Evolutionary conservation across 2,888 invertebrate species (phyloP).

Genomic region (Escarpia spicata): DNA sequence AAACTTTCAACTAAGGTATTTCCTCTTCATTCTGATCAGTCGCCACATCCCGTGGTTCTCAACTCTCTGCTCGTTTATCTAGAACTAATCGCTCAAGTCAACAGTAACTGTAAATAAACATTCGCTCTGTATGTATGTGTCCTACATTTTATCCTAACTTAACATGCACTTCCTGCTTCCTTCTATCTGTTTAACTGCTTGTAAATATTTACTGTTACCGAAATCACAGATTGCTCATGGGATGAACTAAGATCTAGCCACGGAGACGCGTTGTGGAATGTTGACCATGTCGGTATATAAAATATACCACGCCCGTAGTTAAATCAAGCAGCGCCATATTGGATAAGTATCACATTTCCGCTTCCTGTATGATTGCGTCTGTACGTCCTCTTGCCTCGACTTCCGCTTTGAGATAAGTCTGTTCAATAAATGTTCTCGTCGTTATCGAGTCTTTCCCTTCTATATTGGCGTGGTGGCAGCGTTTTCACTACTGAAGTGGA

Average conservation of each 20-base stretch:
- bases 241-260: background rate
- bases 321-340: too few relatives aligned
- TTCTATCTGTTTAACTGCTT: background rate
- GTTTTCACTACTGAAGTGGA: too few relatives aligned
- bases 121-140: background rate
- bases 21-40: background rate
- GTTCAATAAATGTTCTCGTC: too few relatives aligned
- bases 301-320: too few relatives aligned
- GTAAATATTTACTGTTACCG: background rate
- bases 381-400: too few relatives aligned
- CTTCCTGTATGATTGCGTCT: too few relatives aligned
- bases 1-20: background rate
- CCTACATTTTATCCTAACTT: background rate
- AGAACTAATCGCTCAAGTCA: conserved; percentile 3
- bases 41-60: background rate
- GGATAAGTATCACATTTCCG: too few relatives aligned
- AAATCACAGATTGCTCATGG: background rate
- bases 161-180: background rate
- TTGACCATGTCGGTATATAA: background rate
- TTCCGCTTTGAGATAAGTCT: too few relatives aligned
- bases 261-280: background rate
- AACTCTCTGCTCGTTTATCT: background rate
- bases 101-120: background rate
- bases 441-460: too few relatives aligned
- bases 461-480: too few relatives aligned